These are phyloP conservation scores for Artemia sinica DNA, from an alignment of 2,888 invertebrate species.

Conservation along the genomic window DNA sequence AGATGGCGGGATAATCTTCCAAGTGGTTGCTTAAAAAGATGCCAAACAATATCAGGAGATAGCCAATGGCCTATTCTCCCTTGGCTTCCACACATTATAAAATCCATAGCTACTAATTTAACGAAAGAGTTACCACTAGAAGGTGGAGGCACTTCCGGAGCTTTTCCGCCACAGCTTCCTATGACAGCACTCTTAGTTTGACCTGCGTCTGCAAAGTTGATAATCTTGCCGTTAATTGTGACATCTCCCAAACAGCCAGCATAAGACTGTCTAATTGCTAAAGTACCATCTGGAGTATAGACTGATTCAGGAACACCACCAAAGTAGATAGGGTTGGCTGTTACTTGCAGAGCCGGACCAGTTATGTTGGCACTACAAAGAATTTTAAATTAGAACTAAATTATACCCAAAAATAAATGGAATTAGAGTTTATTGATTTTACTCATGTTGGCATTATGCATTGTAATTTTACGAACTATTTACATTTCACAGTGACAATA, in stretches of 20 bases:
- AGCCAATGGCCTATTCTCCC: background rate
- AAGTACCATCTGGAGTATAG: conserved; percentile 37
- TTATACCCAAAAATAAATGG: too few species aligned
- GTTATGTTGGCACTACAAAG: background rate
- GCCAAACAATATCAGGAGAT: background rate
- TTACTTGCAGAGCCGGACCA: conserved; percentile 40
- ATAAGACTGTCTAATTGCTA: conserved; percentile 41
- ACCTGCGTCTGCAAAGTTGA: conserved; percentile 55
- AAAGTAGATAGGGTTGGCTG: conserved; percentile 56
- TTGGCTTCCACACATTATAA: too few species aligned
- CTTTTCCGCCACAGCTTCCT: conserved; percentile 37
- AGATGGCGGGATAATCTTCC: background rate
- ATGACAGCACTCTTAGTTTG: conserved; percentile 42
- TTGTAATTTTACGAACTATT: too few species aligned
- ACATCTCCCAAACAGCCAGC: conserved; percentile 84
- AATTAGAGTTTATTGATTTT: too few species aligned
- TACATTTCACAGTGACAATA: too few species aligned
- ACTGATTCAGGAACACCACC: conserved; percentile 59
- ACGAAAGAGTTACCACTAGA: background rate
- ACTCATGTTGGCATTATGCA: too few species aligned
- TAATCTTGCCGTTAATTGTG: conserved; percentile 60
- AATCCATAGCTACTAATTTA: too few species aligned
- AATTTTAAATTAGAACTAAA: background rate
- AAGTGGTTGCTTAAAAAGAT: too few species aligned
- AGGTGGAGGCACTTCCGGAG: background rate